These are phyloP conservation scores for Meles meles DNA, from an alignment of 2,113 vertebrate genomes.

Conservation along the genomic window DNA sequence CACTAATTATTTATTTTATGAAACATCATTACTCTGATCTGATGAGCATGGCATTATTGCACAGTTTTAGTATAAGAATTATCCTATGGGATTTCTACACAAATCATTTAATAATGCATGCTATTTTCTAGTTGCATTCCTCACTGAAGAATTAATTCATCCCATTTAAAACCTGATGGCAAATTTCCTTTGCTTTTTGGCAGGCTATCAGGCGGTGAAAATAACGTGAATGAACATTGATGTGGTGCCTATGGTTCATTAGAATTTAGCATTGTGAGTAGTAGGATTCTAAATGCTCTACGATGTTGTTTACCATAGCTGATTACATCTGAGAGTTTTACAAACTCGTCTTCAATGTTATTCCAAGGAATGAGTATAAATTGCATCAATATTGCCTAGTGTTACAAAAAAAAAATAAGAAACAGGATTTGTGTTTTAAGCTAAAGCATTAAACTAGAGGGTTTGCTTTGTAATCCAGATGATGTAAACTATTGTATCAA, in stretches of 20 bases:
- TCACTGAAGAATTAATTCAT: slow-evolving; percentile 26
- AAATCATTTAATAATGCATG: neutral
- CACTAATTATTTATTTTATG: slow-evolving; percentile 24
- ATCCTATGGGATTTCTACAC: neutral
- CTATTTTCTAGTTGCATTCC: neutral
- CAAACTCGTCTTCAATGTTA: neutral
- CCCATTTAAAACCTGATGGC: neutral
- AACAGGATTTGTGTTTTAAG: neutral
- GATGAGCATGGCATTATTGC: neutral
- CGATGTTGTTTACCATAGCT: neutral
- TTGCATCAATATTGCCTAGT: neutral
- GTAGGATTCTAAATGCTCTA: neutral
- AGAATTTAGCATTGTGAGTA: neutral
- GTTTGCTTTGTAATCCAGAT: neutral
- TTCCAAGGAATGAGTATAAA: neutral
- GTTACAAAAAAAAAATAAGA: neutral
- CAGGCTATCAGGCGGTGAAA: neutral
- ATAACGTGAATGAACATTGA: neutral
- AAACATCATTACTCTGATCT: neutral
- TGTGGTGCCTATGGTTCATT: neutral
- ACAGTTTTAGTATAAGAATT: slow-evolving; percentile 31
- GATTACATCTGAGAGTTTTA: neutral
- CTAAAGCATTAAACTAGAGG: neutral
- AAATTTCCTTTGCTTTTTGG: slow-evolving; percentile 6
- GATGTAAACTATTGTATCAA: neutral